These are phyloP conservation scores for Amiota mariae DNA, from an alignment of 2,888 invertebrate genomes.

Conservation along the genomic window DNA sequence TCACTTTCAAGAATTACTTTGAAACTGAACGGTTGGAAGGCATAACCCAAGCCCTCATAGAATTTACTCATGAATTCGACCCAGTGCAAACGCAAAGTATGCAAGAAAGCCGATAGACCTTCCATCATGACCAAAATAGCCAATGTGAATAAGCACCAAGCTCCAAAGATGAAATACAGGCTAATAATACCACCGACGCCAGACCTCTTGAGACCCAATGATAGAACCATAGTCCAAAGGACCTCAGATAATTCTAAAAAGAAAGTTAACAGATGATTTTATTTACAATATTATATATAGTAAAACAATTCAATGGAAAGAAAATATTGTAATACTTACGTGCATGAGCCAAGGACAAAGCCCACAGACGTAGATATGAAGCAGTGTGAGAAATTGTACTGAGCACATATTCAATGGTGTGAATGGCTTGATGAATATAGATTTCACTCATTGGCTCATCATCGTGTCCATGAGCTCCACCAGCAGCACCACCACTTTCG, in stretches of 20 bases:
- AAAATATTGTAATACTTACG: no score
- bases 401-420: slow-evolving; percentile 96
- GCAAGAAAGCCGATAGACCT: slow-evolving; percentile 97
- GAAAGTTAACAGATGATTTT: not conserved
- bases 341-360: slow-evolving; percentile 93
- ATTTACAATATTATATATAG: no score
- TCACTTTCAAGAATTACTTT: slow-evolving; percentile 80
- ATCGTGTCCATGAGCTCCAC: slow-evolving; percentile 69
- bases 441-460: slow-evolving; percentile 87
- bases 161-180: slow-evolving; percentile 88
- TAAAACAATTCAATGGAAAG: no score
- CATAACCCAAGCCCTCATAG: slow-evolving; percentile 86
- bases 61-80: slow-evolving; percentile 98
- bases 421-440: slow-evolving; percentile 93
- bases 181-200: slow-evolving; percentile 82
- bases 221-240: slow-evolving; percentile 94
- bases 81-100: slow-evolving; percentile 98
- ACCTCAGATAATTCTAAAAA: slow-evolving; percentile 87
- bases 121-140: slow-evolving; percentile 98
- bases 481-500: slow-evolving; percentile 49
- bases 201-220: slow-evolving; percentile 80
- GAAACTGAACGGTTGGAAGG: slow-evolving; percentile 90
- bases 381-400: slow-evolving; percentile 97
- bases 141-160: slow-evolving; percentile 93
- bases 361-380: slow-evolving; percentile 96